phyloP scores from a whole-genome alignment of 2,113 vertebrate genomes.

The Mobula hypostoma region DNA sequence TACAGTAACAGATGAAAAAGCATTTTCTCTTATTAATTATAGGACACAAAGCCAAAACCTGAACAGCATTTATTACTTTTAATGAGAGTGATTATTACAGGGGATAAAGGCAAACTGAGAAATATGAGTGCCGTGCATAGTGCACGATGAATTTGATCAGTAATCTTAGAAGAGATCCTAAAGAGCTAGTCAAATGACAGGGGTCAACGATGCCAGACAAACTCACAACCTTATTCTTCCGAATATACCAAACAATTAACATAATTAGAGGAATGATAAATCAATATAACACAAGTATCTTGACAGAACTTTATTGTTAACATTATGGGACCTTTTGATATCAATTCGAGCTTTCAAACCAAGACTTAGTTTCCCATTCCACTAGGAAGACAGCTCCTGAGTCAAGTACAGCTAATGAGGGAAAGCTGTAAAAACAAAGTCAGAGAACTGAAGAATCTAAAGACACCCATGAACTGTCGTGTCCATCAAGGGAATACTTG shows the following conservation, averaged over 20 bases:
- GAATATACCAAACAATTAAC: neutral
- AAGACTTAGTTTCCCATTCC: neutral
- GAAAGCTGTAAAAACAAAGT: neutral
- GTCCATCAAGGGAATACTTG: no score
- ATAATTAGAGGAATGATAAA: neutral
- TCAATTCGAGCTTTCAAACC: neutral
- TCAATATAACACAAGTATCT: neutral
- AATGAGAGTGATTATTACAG: neutral
- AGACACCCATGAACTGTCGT: no score
- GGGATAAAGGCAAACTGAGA: neutral
- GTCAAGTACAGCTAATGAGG: neutral
- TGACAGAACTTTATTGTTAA: neutral
- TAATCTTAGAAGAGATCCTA: neutral
- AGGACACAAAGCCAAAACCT: neutral
- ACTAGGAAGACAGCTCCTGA: neutral
- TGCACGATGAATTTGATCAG: neutral
- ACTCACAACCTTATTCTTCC: neutral
- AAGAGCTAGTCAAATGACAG: neutral
- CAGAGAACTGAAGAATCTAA: no score
- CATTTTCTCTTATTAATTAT: neutral
- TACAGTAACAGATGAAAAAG: neutral
- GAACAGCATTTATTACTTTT: constrained; percentile 5
- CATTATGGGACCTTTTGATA: neutral
- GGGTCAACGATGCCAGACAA: neutral
- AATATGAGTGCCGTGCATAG: neutral